Evolutionary conservation across 2,113 vertebrate species (phyloP), one percentile per base, ranked within the genome.

Genomic region (Osmerus mordax): DNA sequence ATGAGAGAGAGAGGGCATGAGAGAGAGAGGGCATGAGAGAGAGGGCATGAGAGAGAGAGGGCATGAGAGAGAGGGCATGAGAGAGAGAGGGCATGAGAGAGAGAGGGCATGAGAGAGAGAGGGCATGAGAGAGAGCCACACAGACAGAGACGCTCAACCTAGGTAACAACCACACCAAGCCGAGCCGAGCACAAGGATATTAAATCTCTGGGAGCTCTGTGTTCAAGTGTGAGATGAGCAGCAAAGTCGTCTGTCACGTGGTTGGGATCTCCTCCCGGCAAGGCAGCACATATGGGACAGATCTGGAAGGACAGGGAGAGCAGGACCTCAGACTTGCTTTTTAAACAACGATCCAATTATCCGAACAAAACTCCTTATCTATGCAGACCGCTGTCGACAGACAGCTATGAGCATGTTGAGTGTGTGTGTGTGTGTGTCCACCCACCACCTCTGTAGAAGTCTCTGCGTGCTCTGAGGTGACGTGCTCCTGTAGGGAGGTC

Each of bases 201-300:
- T 95, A 99, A 93, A 93, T 99, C 97, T 95, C 97, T 96, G 90
- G 96, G 96, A 88, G 97, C 96, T 95, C 97, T 96, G 92, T 99
- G 97, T 94, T 99, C 97, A 86, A 99, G 95, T 91, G 97, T 98
- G 89, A 99, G 96, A 91, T 99, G 97, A 93, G 97, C 96, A 90
- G 97, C 96, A 81, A 99, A 99, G 92, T 99, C 97, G 86, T 99
- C 97, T 61, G 97, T 99, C 84, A 99, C 96, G 51, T 99, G 97
- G 95, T 99, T 99, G 1, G 97, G 97, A 90, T 99, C 97, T 25
- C 97, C 97, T 88, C 97, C 97, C 79, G 97, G 97, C 92, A 99
- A 95, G 63, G 97, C 97, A 84, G 97, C 97, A 89, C 97, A 99
- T 89, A 99, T 98, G 70, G 97, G 97, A 92, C 97, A 99, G 82